Evolutionary conservation across 2,797 vertebrate genomes (phyloP).

Genomic region (Pseudomugil gertrudae): DNA sequence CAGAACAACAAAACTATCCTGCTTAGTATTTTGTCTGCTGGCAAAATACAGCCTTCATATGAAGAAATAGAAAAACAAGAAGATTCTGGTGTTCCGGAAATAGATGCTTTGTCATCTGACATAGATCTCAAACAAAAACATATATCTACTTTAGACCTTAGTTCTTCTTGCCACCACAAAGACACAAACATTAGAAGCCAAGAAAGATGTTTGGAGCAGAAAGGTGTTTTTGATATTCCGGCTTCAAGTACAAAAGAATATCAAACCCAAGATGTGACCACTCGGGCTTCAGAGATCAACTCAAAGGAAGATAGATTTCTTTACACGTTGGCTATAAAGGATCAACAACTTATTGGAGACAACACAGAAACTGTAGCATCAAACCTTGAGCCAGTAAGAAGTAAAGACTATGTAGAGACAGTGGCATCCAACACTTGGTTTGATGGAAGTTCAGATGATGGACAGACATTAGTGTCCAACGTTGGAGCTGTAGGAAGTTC

Average conservation of each 20-base stretch:
- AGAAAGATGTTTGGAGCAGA: background rate
- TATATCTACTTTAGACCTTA: background rate
- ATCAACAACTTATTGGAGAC: too few species aligned
- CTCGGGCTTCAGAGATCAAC: background rate
- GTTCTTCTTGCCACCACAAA: background rate
- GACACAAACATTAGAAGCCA: background rate
- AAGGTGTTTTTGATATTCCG: background rate
- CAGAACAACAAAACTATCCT: background rate
- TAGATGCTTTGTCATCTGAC: background rate
- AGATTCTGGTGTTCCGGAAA: background rate
- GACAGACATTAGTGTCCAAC: too few species aligned
- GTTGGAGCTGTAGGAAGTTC: too few species aligned
- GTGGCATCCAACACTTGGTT: too few species aligned
- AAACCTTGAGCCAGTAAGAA: background rate
- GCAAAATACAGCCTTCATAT: background rate
- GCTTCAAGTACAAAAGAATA: background rate
- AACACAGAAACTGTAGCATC: too few species aligned
- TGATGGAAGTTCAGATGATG: too few species aligned
- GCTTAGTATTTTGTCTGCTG: background rate
- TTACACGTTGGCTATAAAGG: background rate
- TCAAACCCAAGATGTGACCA: background rate
- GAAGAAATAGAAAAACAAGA: background rate
- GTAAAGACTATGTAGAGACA: background rate
- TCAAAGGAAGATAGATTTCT: background rate
- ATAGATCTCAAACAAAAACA: background rate